Evolutionary conservation across 2,797 vertebrate genomes (phyloP), one percentile per base, ranked within the genome.

Genomic region (Catamblyrhynchus diadema): DNA sequence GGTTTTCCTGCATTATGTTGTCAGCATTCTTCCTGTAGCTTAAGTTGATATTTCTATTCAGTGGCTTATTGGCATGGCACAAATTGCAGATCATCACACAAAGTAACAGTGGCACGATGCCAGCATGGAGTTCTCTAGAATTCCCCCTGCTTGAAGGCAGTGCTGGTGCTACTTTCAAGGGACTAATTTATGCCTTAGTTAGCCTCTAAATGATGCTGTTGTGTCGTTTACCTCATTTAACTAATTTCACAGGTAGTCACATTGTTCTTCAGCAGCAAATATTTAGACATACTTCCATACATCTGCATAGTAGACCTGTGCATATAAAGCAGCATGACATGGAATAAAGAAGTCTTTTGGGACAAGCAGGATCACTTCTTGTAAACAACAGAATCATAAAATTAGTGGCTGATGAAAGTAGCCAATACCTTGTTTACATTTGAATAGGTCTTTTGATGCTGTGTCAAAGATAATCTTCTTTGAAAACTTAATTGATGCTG

Each of bases 31-130:
- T 96, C 67, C 64, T 48, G 61, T 88, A 74, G 65, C 67, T 77
- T 81, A 81, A 92, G 88, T 70, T 96, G 67, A 39, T 97, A 37
- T 28, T 92, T 96, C 88, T 83, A 62, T 82, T 91, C 59, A 32
- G 61, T 70, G 42, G 41, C 41, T 93, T 94, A 23, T 88, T 95
- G 93, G 85, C 57, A 51, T 72, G 81, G 80, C 90, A 96, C 86
- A 96, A 97, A 96, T 93, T 97, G 78, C 85, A 96, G 93, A 95
- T 97, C 82, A 94, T 90, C 74, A 84, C 27, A 13, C 67, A 86
- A 47, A 91, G 90, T 66, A 77, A 27, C 93, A 86, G 42, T 94
- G 88, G 86, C 67, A 23, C 62, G 61, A 66, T 69, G 88, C 92
- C 94, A 96, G 72, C 35, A 10, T 79, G 71, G 93, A 90, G 69